Conservation (phyloP, 2,888 invertebrate species). For the Melieria picta region DNA sequence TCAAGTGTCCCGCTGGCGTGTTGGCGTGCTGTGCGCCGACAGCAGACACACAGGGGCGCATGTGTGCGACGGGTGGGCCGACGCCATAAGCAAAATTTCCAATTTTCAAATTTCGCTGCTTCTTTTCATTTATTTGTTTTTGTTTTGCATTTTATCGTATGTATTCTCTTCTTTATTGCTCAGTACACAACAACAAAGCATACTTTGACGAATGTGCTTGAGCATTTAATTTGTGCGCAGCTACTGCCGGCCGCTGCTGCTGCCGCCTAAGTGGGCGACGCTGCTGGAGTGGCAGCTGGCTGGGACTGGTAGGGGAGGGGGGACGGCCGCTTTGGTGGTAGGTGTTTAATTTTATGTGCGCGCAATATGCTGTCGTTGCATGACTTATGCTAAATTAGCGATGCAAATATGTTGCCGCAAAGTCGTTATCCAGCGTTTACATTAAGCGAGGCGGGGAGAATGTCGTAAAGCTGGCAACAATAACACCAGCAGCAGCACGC, state of each 20-base stretch:
- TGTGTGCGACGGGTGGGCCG: background rate
- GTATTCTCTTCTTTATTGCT: slow-evolving; percentile 24
- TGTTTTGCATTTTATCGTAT: slow-evolving; percentile 37
- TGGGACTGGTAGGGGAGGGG: slow-evolving; percentile 18
- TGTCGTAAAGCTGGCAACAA: slow-evolving; percentile 7
- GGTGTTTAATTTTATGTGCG: slow-evolving; percentile 37
- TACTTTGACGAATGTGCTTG: slow-evolving; percentile 29
- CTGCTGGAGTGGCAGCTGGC: background rate
- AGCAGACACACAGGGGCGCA: background rate
- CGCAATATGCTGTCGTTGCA: slow-evolving; percentile 40
- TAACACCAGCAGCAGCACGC: slow-evolving; percentile 23
- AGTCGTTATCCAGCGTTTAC: slow-evolving; percentile 47
- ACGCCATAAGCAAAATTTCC: slow-evolving; percentile 5
- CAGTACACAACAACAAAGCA: slow-evolving; percentile 6
- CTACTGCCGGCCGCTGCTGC: slow-evolving; percentile 9
- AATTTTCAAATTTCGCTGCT: slow-evolving; percentile 8
- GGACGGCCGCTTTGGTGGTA: slow-evolving; percentile 15
- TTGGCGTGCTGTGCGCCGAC: background rate
- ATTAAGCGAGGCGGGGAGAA: slow-evolving; percentile 23
- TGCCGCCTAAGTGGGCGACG: background rate
- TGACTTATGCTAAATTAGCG: slow-evolving; percentile 61
- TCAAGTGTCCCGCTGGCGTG: slow-evolving; percentile 40
- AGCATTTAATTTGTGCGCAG: background rate
- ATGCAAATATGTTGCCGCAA: slow-evolving; percentile 58
- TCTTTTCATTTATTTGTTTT: slow-evolving; percentile 30